Evolutionary conservation across 2,113 vertebrate genomes (phyloP), one percentile per base, ranked within the genome.

Genomic region (Pithys albifrons): DNA sequence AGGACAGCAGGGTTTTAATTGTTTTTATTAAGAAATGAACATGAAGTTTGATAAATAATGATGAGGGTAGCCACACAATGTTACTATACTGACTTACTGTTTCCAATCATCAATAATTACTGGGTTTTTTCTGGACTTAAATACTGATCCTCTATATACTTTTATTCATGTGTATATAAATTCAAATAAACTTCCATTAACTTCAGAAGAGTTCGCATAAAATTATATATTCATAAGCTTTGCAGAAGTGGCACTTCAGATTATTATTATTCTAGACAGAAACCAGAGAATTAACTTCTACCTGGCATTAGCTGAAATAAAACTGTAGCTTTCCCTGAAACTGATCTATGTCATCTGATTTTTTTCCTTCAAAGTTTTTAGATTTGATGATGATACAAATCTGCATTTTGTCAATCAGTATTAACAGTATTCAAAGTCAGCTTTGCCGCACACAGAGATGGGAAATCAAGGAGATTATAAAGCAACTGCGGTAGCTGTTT

Each of bases 191-290:
- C 71, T 91, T 54, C 66, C 58, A 83, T 88, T 88, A 80, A 90
- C 67, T 88, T 80, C 46, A 64, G 3, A 82, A 76, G 71, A 59
- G 46, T 90, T 93, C 78, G 91, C 71, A 83, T 94, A 91, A 96
- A 88, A 93, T 93, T 85, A 76, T 70, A 74, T 81, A 92, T 93
- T 95, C 88, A 84, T 90, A 84, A 78, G 65, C 69, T 86, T 90
- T 85, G 75, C 57, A 66, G 65, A 90, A 93, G 78, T 95, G 90
- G 55, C 72, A 85, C 95, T 95, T 96, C 65, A 86, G 35, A 19
- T 69, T 84, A 83, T 96, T 96, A 93, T 67, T 88, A 91, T 92
- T 94, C 85, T 74, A 72, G 64, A 45, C 17, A 74, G 52, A 83
- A 88, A 78, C 29, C n/a, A 69, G 79, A 71, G 79, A 77, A 93